Evolutionary conservation across 2,113 vertebrate genomes (phyloP).

Genomic region (Seriola rivoliana): DNA sequence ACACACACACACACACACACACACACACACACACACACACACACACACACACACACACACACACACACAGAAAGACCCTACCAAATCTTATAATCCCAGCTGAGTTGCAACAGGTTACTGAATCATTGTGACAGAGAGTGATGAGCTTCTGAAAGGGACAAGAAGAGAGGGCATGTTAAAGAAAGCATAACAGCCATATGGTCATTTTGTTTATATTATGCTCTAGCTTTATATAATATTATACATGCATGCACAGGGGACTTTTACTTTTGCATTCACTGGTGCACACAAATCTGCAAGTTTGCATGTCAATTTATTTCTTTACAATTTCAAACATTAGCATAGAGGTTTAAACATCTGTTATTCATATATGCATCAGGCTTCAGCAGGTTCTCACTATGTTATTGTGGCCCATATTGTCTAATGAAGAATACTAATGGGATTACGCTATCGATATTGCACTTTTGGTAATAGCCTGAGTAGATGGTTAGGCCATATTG

Average conservation of each 20-base stretch:
- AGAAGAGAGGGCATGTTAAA: neutral
- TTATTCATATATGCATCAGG: neutral
- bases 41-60: conserved; percentile 18
- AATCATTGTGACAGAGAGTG: conserved; percentile 26
- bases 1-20: conserved; percentile 13
- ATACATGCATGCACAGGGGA: neutral
- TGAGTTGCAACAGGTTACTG: conserved; percentile 50
- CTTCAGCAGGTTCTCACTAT: neutral
- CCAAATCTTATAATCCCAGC: conserved; percentile 46
- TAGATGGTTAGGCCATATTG: neutral
- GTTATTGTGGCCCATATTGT: neutral
- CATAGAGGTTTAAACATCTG: neutral
- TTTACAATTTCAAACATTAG: conserved; percentile 1
- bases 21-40: conserved; percentile 25
- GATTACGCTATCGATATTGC: neutral
- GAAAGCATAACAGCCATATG: neutral
- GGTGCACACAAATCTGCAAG: neutral
- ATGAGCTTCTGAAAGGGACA: neutral
- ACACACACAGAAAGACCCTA: neutral
- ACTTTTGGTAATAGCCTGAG: neutral
- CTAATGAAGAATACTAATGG: neutral
- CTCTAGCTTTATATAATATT: neutral
- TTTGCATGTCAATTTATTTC: conserved; percentile 2
- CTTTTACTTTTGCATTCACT: neutral
- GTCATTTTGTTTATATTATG: neutral